phyloP scores from a whole-genome alignment of 2,113 vertebrate species.

The Elgaria multicarinata region DNA sequence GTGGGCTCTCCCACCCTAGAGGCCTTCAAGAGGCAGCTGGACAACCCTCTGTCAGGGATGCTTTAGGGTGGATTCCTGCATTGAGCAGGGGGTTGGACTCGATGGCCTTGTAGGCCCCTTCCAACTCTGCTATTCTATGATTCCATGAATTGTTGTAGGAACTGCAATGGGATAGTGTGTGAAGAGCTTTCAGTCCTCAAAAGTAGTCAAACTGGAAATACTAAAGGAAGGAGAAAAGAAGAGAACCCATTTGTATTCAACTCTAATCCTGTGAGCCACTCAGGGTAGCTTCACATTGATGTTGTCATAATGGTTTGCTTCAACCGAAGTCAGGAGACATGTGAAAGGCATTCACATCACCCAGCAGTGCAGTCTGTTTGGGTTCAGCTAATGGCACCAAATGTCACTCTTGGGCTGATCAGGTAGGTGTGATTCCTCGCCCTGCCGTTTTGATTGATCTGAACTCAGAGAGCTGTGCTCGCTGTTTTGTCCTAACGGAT shows the following conservation, averaged over 20 bases:
- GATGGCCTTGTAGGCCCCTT: too few species aligned
- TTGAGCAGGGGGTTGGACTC: too few species aligned
- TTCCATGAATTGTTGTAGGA: not conserved
- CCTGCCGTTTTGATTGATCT: not conserved
- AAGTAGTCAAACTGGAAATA: not conserved
- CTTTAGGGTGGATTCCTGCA: too few species aligned
- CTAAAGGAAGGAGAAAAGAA: fast-evolving
- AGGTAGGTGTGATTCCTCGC: not conserved
- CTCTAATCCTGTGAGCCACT: not conserved
- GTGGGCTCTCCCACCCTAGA: too few species aligned
- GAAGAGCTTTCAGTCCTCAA: not conserved
- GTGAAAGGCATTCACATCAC: not conserved
- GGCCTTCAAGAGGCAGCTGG: too few species aligned
- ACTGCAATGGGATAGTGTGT: not conserved
- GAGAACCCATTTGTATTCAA: not conserved
- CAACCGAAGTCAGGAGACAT: too few species aligned
- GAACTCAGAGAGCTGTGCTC: not conserved
- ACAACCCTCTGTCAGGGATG: too few species aligned
- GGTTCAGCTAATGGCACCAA: not conserved
- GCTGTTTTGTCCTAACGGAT: not conserved
- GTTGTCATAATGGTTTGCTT: not conserved
- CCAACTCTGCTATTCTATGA: too few species aligned
- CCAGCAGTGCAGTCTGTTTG: not conserved
- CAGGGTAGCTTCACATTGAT: not conserved
- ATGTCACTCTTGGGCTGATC: not conserved